Evolutionary conservation across 1,140 invertebrate genomes (phyloP), one percentile per base, ranked within the genome.

Genomic region (Probaryconus sp.): DNA sequence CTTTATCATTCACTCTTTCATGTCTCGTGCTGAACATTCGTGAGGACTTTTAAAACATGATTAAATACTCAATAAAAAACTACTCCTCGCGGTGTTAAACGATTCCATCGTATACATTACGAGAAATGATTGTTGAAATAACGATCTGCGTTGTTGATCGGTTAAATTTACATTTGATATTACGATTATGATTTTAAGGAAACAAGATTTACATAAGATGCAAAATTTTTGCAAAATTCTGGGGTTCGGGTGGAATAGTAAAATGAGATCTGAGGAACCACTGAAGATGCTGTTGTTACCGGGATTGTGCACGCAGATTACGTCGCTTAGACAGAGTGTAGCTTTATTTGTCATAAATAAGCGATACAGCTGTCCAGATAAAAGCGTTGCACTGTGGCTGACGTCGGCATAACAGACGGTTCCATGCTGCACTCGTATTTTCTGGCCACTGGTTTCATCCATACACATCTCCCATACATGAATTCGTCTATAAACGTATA

Each of bases 1-100:
- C 63, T 64, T 69, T 63, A 77, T 77, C 33, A 43, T 67, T 40
- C 30, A 7, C 31, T 56, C 1, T 37, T 40, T 35, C 9, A 10
- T n/a, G 20, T 38, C 13, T 14, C 11, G 5, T 11, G 9, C 17
- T 42, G 13, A 71, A 72, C 21, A 58, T 72, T 53, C 3, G 7
- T 16, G 28, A 55, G 13, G 6, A 51, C 17, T 51, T 50, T 43
- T 63, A 21, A 40, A 48, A 31, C 43, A 35, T 24, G 10, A 13
- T 17, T 50, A 37, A 60, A 48, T 47, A 24, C 13, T 60, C 38
- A 37, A 53, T 24, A 30, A 17, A 40, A 53, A 14, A 40, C 24
- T n/a, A n/a, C n/a, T n/a, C n/a, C n/a, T n/a, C n/a, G n/a, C n/a
- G n/a, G n/a, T n/a, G n/a, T n/a, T n/a, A n/a, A n/a, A n/a, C n/a